Base-by-base conservation (phyloP, 2,113 vertebrate species). In the Leptodactylus fuscus region DNA sequence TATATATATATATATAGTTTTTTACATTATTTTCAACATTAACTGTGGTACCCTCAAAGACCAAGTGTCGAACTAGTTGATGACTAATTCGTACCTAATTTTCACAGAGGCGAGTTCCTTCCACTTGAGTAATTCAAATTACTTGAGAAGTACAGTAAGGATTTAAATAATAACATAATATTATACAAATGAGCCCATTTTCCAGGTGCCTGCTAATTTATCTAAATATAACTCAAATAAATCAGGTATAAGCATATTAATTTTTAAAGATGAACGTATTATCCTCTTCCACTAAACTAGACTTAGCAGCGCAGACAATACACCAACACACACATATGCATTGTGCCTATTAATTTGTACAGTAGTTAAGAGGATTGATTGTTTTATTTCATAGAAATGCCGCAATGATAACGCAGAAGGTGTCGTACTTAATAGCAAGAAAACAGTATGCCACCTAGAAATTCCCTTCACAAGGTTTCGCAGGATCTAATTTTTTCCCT, bases 321-420 rank as follows among this genome's bases (percentile, higher is more conserved):
- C 24, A 51, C 74, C 74, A n/a, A 24, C 58, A 65, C 74, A 13
- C 62, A 53, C 36, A 5, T 41, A 20, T 8, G 22, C 38, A 51
- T 78, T 69, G 48, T 44, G 62, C 73, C 58, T 69, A 78, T 85
- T 77, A 85, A 85, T 85, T 85, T 85, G 73, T 77, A 77, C 73
- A 24, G 44, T 51, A 85, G 74, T 85, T 85, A 85, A 79, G 76
- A 85, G 83, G 75, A 85, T 79, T 79, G 67, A 77, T 85, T 85
- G 74, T 79, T 87, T 88, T 87, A 87, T 85, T 88, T 85, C 83
- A 86, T 74, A 87, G 82, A 91, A 89, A 87, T 87, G 91, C 82
- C 85, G 88, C 88, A 88, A 89, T 88, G 88, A 90, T 85, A 89
- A 87, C 87, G 88, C 90, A 85, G 91, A 88, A 90, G 87, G 87